phyloP scores from a whole-genome alignment of 2,888 invertebrate genomes.

The Polyommatus icarus region DNA sequence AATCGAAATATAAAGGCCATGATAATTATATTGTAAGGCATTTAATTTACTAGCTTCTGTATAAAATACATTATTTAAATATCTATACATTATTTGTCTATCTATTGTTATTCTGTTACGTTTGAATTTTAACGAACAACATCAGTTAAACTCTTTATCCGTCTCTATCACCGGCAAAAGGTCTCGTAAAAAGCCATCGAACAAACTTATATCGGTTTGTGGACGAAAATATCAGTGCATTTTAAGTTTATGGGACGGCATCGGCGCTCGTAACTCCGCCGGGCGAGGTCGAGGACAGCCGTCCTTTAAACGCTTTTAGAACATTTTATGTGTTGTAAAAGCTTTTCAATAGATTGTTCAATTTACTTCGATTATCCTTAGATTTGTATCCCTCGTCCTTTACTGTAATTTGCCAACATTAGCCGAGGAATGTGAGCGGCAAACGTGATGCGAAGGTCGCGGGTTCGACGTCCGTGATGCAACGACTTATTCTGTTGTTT shows the following conservation, averaged over 20 bases:
- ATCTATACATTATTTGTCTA: too few relatives aligned
- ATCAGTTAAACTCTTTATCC: not conserved
- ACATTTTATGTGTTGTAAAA: not conserved
- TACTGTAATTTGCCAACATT: not conserved
- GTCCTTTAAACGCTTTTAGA: not conserved
- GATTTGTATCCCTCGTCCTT: not conserved
- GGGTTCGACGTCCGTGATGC: not conserved
- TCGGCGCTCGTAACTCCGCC: not conserved
- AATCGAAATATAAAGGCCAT: too few relatives aligned
- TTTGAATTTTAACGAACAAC: not conserved
- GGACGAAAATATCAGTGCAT: constrained; percentile 2
- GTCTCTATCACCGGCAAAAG: not conserved
- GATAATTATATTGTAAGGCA: too few relatives aligned
- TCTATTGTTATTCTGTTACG: not conserved
- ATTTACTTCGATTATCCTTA: not conserved
- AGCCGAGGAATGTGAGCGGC: not conserved
- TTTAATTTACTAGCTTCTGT: too few relatives aligned
- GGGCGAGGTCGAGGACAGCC: not conserved
- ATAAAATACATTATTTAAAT: too few relatives aligned
- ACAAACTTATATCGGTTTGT: not conserved
- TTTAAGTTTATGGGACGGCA: constrained; percentile 1
- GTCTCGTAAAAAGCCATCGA: not conserved
- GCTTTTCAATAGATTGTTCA: not conserved
- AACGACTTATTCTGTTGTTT: not conserved
- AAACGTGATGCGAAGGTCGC: not conserved